These are phyloP conservation scores for Gonioctena quinquepunctata DNA, from an alignment of 1,140 invertebrate genomes.

Conservation along the genomic window DNA sequence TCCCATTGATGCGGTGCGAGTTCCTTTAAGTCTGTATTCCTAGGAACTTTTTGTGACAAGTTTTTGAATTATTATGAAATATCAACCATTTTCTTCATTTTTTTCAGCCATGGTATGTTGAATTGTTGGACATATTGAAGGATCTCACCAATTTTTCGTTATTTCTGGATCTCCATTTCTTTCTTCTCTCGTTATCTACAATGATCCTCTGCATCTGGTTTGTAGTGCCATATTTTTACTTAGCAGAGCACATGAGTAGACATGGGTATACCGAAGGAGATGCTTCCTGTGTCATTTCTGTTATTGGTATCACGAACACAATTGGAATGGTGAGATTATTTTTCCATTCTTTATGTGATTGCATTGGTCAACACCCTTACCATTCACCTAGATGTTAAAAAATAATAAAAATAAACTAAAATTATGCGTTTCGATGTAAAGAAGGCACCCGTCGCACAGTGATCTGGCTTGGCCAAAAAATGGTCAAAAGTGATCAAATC, in stretches of 20 bases:
- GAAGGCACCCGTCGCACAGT: too few species aligned
- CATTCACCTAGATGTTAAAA: too few species aligned
- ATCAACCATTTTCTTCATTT: not conserved
- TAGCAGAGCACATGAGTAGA: slow-evolving; percentile 72
- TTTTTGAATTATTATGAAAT: not conserved
- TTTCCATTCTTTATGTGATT: too few species aligned
- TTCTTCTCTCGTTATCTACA: slow-evolving; percentile 80
- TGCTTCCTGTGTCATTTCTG: slow-evolving; percentile 75
- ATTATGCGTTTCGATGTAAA: too few species aligned
- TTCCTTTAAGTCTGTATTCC: too few species aligned
- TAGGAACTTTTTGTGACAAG: too few species aligned
- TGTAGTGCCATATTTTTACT: slow-evolving; percentile 87
- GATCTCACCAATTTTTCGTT: slow-evolving; percentile 78
- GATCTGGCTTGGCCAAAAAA: too few species aligned
- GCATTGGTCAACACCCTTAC: too few species aligned
- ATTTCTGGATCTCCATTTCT: slow-evolving; percentile 77
- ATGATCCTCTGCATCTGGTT: slow-evolving; percentile 87
- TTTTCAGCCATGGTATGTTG: slow-evolving; percentile 76
- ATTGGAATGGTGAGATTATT: slow-evolving; percentile 88
- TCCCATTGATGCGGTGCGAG: too few species aligned
- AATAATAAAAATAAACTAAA: too few species aligned
- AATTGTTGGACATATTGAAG: slow-evolving; percentile 69
- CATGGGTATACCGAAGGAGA: slow-evolving; percentile 69
- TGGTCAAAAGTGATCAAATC: too few species aligned
- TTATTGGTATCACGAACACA: slow-evolving; percentile 86